phyloP scores from a whole-genome alignment of 2,113 vertebrate species.

The Eira barbara region DNA sequence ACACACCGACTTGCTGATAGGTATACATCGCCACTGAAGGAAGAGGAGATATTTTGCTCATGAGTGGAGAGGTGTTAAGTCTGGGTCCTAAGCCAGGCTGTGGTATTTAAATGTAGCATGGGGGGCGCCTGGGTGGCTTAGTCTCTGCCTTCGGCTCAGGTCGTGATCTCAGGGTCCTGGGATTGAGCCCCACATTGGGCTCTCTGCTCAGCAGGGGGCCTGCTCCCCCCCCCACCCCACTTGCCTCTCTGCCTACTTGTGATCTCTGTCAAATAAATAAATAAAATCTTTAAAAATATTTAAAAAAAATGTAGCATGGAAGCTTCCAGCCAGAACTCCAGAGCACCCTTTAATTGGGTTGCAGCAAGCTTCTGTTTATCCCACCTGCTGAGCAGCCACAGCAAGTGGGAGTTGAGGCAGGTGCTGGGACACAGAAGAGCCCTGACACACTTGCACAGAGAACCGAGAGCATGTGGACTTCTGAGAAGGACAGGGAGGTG shows the following conservation, averaged over 20 bases:
- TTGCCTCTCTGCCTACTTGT: too few species aligned
- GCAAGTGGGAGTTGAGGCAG: not conserved
- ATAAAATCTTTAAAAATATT: too few species aligned
- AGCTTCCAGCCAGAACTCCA: not conserved
- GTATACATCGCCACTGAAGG: not conserved
- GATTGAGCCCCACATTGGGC: too few species aligned
- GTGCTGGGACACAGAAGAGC: not conserved
- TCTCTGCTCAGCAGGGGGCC: too few species aligned
- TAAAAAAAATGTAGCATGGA: not conserved
- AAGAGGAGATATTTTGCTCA: not conserved
- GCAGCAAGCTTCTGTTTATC: slow-evolving; percentile 25
- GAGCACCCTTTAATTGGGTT: slow-evolving; percentile 29
- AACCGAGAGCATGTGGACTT: not conserved
- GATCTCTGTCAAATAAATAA: too few species aligned
- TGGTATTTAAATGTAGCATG: not conserved
- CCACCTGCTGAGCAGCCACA: slow-evolving; percentile 6
- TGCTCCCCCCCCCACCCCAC: too few species aligned
- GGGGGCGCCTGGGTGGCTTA: not conserved
- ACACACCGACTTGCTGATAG: not conserved
- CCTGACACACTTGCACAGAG: not conserved
- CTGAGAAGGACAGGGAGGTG: not conserved
- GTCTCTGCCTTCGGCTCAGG: too few species aligned
- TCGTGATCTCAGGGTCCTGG: too few species aligned
- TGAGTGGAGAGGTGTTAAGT: not conserved
- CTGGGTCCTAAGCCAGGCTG: not conserved